Evolutionary conservation across 1,140 invertebrate genomes (phyloP).

Genomic region (Meteorus sp.): DNA sequence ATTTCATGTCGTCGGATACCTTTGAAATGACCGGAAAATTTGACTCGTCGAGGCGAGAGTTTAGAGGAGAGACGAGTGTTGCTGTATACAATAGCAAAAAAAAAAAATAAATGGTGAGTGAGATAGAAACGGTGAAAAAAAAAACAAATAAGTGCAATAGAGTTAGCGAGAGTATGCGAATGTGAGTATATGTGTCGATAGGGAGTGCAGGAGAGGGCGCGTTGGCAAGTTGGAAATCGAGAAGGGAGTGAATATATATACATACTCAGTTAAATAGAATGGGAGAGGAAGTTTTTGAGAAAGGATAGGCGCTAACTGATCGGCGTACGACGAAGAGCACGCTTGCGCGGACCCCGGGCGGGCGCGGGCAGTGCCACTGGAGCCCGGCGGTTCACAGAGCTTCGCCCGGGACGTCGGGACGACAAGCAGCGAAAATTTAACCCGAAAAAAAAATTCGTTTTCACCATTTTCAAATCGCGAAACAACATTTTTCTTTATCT

Average conservation of each 20-base stretch:
- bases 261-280: slow-evolving; percentile 12
- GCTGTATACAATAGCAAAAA: background rate
- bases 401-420: slow-evolving; percentile 58
- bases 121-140: background rate
- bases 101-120: too few relatives aligned
- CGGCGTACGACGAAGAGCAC: slow-evolving; percentile 44
- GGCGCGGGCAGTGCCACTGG: slow-evolving; percentile 57
- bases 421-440: slow-evolving; percentile 38
- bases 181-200: background rate
- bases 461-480: slow-evolving; percentile 6
- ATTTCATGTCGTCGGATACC: background rate
- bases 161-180: background rate
- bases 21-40: slow-evolving; percentile 23
- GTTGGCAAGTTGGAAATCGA: slow-evolving; percentile 28
- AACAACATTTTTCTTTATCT: background rate
- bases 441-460: slow-evolving; percentile 27
- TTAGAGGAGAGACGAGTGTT: background rate
- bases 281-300: slow-evolving; percentile 10
- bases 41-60: background rate
- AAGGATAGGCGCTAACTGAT: slow-evolving; percentile 33
- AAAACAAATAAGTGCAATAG: too few relatives aligned
- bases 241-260: slow-evolving; percentile 18
- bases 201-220: background rate
- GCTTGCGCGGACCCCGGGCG: slow-evolving; percentile 58
- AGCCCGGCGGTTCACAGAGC: slow-evolving; percentile 59